These are phyloP conservation scores for Eidolon helvum DNA, from an alignment of 2,113 vertebrate genomes.

Conservation along the genomic window DNA sequence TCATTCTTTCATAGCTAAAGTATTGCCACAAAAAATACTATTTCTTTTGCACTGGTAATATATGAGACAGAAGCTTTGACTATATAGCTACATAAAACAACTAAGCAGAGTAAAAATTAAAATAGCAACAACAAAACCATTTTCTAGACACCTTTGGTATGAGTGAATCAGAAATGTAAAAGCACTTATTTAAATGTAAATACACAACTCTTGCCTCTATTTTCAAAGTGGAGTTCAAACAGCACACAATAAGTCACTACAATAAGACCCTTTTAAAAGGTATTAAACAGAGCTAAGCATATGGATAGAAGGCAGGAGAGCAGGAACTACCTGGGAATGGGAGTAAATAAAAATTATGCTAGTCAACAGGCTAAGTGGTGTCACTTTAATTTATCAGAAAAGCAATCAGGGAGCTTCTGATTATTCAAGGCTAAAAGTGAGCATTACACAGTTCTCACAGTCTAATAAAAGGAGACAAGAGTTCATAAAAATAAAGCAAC, in stretches of 20 bases:
- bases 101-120: neutral
- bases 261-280: neutral
- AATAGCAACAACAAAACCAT: neutral
- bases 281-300: neutral
- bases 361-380: neutral
- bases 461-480: neutral
- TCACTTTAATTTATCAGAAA: neutral
- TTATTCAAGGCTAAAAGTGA: neutral
- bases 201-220: neutral
- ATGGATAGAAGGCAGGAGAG: neutral
- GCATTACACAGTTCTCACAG: neutral
- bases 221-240: conserved; percentile 20
- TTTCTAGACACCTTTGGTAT: conserved; percentile 41
- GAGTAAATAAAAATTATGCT: conserved; percentile 2
- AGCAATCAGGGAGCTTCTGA: neutral
- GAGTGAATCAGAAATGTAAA: neutral
- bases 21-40: conserved; percentile 1
- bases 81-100: neutral
- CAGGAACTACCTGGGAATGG: neutral
- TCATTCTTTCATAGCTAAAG: neutral
- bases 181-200: conserved; percentile 36
- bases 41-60: neutral
- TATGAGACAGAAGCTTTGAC: neutral
- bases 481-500: neutral
- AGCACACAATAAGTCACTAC: neutral